These are phyloP conservation scores for Zygothrica quintamaculata DNA, from an alignment of 2,888 invertebrate species.

Conservation along the genomic window DNA sequence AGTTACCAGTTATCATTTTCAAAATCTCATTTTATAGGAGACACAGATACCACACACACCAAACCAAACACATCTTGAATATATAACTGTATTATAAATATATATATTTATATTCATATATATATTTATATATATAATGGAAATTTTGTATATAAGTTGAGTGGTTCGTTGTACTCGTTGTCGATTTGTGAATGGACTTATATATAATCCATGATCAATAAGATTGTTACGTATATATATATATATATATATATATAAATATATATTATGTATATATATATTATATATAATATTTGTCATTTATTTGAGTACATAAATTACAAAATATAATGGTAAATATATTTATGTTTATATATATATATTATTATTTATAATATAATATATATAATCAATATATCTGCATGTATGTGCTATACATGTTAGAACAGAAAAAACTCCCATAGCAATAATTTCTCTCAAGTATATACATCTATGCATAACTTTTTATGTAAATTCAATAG, in stretches of 20 bases:
- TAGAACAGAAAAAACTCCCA: slow-evolving; percentile 29
- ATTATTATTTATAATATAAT: slow-evolving; percentile 3
- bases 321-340: slow-evolving; percentile 40
- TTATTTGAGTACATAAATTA: too few species aligned
- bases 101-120: slow-evolving; percentile 17
- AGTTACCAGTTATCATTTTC: slow-evolving; percentile 56
- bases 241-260: slow-evolving; percentile 17
- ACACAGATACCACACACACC: slow-evolving; percentile 37
- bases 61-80: slow-evolving; percentile 15
- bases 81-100: slow-evolving; percentile 3
- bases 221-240: slow-evolving; percentile 50
- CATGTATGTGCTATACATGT: slow-evolving; percentile 30
- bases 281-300: too few species aligned
- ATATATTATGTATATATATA: too few species aligned
- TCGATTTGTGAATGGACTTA: slow-evolving; percentile 31
- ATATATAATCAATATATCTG: slow-evolving; percentile 23
- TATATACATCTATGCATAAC: slow-evolving; percentile 32
- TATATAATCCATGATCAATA: neutral
- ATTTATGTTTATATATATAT: slow-evolving; percentile 19
- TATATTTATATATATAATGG: slow-evolving; percentile 29
- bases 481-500: slow-evolving; percentile 3
- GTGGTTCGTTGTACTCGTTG: slow-evolving; percentile 41
- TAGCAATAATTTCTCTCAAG: slow-evolving; percentile 25
- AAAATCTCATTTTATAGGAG: slow-evolving; percentile 38
- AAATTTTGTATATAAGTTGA: slow-evolving; percentile 50